phyloP scores from a whole-genome alignment of 2,888 invertebrate genomes.

The Rugalucina vietnamica region DNA sequence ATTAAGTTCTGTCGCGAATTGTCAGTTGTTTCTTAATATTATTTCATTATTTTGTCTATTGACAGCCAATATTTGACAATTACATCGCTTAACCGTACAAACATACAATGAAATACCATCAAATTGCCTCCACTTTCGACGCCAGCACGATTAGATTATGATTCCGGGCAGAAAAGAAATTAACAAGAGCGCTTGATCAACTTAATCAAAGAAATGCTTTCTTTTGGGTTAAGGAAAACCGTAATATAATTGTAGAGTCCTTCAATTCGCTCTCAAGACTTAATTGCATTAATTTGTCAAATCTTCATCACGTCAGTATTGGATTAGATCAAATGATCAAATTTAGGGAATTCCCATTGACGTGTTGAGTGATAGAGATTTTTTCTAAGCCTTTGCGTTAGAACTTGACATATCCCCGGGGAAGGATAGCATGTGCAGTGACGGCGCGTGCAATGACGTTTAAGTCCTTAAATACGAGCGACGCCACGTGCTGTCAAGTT shows the following conservation, averaged over 20 bases:
- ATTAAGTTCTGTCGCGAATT: not conserved
- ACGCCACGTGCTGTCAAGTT: too few species aligned
- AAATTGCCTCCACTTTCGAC: conserved; percentile 7
- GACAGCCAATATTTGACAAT: conserved; percentile 6
- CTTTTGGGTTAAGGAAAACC: conserved; percentile 25
- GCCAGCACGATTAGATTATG: conserved; percentile 3
- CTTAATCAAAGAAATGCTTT: conserved; percentile 55
- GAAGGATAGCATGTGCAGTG: too few species aligned
- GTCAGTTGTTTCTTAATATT: conserved; percentile 16
- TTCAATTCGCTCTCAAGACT: conserved; percentile 43
- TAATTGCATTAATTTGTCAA: conserved; percentile 77
- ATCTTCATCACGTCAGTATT: conserved; percentile 74
- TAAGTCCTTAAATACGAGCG: too few species aligned
- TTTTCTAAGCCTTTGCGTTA: too few species aligned
- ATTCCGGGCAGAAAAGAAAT: conserved; percentile 20
- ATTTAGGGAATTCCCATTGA: conserved; percentile 19
- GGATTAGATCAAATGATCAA: conserved; percentile 64
- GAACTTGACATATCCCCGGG: too few species aligned
- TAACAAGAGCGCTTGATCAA: conserved; percentile 31
- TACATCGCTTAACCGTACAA: conserved; percentile 13
- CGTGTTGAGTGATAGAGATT: conserved; percentile 12
- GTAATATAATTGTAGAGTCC: conserved; percentile 57
- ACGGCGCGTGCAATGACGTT: too few species aligned
- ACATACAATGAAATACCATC: conserved; percentile 16
- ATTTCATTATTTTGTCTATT: conserved; percentile 17